These are phyloP conservation scores for Arctopsyche grandis DNA, from an alignment of 1,140 invertebrate genomes.

Conservation along the genomic window DNA sequence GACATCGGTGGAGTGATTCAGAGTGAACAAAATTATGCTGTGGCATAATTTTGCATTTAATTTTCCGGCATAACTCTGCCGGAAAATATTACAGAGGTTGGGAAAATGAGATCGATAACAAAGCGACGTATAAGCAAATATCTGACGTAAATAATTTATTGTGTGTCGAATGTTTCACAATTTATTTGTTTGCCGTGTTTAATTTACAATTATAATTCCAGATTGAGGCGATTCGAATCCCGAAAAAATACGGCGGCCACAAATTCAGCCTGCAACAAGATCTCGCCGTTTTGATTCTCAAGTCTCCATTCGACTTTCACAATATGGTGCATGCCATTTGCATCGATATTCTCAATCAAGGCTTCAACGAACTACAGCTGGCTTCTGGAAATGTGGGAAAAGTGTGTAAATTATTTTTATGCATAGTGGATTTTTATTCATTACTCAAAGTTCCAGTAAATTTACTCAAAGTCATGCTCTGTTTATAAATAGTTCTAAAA, in stretches of 20 bases:
- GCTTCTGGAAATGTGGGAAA: not conserved
- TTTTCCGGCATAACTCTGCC: no score
- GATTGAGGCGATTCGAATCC: not conserved
- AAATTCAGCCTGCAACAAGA: conserved; percentile 5
- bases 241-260: not conserved
- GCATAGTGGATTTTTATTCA: no score
- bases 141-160: not conserved
- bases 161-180: not conserved
- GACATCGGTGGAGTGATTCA: not conserved
- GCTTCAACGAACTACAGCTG: conserved; percentile 10
- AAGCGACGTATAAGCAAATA: not conserved
- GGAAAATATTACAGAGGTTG: conserved; percentile 35
- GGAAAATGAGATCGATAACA: not conserved
- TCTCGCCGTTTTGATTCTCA: conserved; percentile 9
- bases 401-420: not conserved
- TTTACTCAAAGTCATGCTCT: no score
- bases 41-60: no score
- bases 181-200: no score
- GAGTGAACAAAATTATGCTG: not conserved
- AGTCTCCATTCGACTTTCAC: not conserved
- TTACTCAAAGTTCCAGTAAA: no score
- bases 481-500: no score
- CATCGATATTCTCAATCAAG: not conserved
- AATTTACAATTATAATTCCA: no score
- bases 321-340: conserved; percentile 19